Conservation (phyloP, 2,113 vertebrate genomes). For the Pseudois nayaur region DNA sequence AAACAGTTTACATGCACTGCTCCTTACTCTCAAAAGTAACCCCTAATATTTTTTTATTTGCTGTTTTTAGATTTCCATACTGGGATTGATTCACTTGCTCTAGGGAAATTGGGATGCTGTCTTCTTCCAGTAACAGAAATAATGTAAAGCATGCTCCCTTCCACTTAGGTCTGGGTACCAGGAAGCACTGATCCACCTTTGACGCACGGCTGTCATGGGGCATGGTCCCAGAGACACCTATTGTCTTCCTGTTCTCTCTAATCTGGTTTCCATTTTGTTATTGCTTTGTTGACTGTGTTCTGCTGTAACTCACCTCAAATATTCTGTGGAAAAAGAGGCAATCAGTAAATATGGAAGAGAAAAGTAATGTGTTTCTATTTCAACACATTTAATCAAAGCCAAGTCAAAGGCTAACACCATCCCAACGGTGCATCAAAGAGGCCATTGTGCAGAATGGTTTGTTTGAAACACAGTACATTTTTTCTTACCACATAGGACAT, state of each 20-base stretch:
- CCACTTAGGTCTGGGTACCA: neutral
- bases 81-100: neutral
- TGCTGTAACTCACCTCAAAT: neutral
- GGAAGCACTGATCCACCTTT: neutral
- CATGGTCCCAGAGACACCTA: rapidly evolving
- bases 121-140: neutral
- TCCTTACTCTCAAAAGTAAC: neutral
- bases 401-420: neutral
- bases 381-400: neutral
- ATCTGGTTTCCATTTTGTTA: neutral
- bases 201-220: neutral
- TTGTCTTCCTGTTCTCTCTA: neutral
- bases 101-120: neutral
- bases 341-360: neutral
- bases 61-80: neutral
- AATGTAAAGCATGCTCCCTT: neutral
- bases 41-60: neutral
- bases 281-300: neutral
- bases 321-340: neutral
- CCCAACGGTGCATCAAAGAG: neutral
- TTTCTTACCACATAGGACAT: neutral
- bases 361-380: neutral
- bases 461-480: neutral
- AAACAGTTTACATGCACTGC: neutral
- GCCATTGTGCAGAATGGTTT: neutral